Evolutionary conservation across 2,797 vertebrate species (phyloP), one percentile per base, ranked within the genome.

Genomic region (Eupleurogrammus muticus): DNA sequence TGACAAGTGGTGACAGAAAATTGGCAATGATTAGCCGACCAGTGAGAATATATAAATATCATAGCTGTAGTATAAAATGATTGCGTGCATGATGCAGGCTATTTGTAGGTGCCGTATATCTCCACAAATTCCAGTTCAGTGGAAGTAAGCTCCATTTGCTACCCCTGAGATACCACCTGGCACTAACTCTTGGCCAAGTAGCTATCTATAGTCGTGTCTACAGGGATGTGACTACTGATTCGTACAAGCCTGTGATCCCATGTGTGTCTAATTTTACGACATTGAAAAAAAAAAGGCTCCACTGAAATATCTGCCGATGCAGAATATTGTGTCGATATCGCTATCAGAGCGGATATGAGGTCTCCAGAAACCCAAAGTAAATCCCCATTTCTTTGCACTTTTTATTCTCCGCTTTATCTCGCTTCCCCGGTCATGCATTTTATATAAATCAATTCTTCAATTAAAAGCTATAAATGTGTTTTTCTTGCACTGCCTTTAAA

Each of bases 161-260:
- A 20, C 72, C 70, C 47, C 70, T 77, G 82, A 79, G 83, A 80
- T 35, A 78, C 81, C 86, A 89, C 84, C 83, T 89, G 89, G 66
- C 50, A 12, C 49, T 17, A 49, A 77, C 24, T 48, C 48, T 14
- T 24, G 2, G 77, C 88, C 85, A 86, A 81, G 50, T 13, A 19
- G 38, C 81, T 83, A 89, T 87, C 70, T 75, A 81, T 83, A 83
- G 78, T 55, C 21, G 51, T 5, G 23, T 72, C 76, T 42, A 53
- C 64, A n/a, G 72, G 57, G 64, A 73, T 36, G 12, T 20, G 28
- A 46, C 54, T 28, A 8, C 47, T 21, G 52, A 70, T 78, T 58
- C 28, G 48, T 42, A 23, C 42, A 21, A 28, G 28, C 50, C 38
- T n/a, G 6, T 60, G 71, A 60, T 59, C 36, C 12, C 38, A 28